Conservation (phyloP, 2,888 invertebrate genomes). For the Ceriagrion tenellum region DNA sequence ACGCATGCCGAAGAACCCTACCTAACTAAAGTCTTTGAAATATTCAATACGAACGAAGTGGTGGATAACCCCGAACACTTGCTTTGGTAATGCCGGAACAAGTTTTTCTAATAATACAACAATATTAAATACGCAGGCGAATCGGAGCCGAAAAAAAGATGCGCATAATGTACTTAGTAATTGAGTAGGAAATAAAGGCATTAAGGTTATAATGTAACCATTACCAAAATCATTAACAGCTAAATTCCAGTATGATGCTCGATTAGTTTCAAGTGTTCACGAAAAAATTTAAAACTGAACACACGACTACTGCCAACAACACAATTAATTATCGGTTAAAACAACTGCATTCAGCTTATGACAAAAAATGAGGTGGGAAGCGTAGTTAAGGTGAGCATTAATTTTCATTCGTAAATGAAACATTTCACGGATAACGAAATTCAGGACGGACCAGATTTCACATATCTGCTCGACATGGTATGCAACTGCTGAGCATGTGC, state of each 20-base stretch:
- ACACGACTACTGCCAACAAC: background rate
- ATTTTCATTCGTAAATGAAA: background rate
- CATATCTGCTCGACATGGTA: background rate
- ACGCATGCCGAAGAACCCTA: background rate
- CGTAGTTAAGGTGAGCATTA: background rate
- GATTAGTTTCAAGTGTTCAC: background rate
- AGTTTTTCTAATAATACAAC: background rate
- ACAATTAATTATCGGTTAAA: background rate
- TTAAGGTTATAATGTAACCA: background rate
- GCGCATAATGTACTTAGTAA: background rate
- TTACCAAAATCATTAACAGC: background rate
- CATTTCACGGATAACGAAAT: background rate
- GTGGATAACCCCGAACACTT: background rate
- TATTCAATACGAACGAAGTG: background rate
- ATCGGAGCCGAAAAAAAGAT: background rate
- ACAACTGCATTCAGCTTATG: background rate
- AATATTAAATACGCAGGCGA: background rate
- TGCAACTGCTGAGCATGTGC: background rate
- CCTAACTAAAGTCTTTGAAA: background rate
- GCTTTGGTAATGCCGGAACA: background rate
- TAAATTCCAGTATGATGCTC: background rate
- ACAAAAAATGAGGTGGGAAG: background rate
- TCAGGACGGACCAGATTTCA: too few relatives aligned
- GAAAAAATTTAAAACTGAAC: background rate
- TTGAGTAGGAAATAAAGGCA: background rate